These are phyloP conservation scores for Cordilura impudica DNA, from an alignment of 2,888 invertebrate species.

Conservation along the genomic window DNA sequence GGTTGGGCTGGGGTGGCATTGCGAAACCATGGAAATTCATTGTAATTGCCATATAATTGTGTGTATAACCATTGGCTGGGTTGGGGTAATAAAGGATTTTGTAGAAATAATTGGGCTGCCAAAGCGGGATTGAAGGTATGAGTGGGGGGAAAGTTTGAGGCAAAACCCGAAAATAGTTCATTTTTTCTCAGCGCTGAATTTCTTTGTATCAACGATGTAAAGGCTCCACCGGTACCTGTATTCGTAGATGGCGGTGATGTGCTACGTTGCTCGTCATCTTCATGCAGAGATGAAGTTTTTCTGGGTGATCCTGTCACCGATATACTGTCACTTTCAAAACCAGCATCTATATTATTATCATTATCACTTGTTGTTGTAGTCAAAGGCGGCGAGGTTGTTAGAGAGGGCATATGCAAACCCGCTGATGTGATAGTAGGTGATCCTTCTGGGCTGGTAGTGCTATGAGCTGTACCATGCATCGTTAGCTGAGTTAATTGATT, in stretches of 20 bases:
- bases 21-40: constrained; percentile 84
- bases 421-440: constrained; percentile 79
- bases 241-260: constrained; percentile 72
- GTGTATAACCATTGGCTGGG: constrained; percentile 89
- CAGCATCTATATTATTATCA: constrained; percentile 77
- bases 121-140: constrained; percentile 80
- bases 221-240: constrained; percentile 73
- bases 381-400: constrained; percentile 77
- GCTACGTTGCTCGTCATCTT: constrained; percentile 74
- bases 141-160: constrained; percentile 76
- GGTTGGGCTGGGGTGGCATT: constrained; percentile 73
- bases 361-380: constrained; percentile 72
- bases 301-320: constrained; percentile 78
- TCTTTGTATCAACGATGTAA: constrained; percentile 77
- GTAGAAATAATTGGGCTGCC: constrained; percentile 86
- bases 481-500: constrained; percentile 73
- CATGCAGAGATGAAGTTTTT: constrained; percentile 78
- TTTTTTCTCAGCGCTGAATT: constrained; percentile 67
- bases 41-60: constrained; percentile 84
- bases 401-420: constrained; percentile 66
- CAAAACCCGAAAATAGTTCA: constrained; percentile 77
- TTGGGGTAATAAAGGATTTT: constrained; percentile 86
- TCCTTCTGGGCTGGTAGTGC: constrained; percentile 84
- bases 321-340: constrained; percentile 78
- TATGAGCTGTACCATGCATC: constrained; percentile 80